Evolutionary conservation across 2,113 vertebrate species (phyloP).

Genomic region (Pelobates fuscus): DNA sequence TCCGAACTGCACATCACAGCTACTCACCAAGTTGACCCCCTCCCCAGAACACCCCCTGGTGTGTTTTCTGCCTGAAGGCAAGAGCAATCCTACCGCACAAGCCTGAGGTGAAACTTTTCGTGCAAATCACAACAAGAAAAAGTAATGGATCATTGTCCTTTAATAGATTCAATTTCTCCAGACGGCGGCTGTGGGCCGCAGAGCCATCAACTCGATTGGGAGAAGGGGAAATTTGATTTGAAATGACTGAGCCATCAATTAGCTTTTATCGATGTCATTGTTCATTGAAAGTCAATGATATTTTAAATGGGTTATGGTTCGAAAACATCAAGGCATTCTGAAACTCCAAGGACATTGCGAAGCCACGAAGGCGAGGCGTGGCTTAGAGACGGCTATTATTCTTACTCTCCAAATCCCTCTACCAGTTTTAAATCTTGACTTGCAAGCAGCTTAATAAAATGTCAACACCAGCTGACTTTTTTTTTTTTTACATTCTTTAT

Average conservation of each 20-base stretch:
- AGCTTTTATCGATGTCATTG: slow-evolving; percentile 65
- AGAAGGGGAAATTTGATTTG: slow-evolving; percentile 63
- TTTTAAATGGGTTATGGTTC: slow-evolving; percentile 50
- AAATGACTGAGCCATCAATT: slow-evolving; percentile 62
- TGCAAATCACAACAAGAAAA: slow-evolving; percentile 14
- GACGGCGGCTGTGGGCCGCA: slow-evolving; percentile 54
- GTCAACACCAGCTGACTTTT: no score
- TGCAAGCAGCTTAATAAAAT: no score
- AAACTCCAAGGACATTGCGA: slow-evolving; percentile 45
- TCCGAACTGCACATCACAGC: neutral
- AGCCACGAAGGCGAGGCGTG: neutral
- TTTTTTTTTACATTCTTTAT: no score
- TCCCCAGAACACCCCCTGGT: neutral
- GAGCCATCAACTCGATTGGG: slow-evolving; percentile 61
- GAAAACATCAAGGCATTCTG: slow-evolving; percentile 49
- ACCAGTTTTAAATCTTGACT: neutral
- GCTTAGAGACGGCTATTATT: no score
- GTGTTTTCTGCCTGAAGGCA: neutral
- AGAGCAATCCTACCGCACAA: accelerated
- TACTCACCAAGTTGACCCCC: no score
- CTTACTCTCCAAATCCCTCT: neutral
- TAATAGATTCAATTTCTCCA: slow-evolving; percentile 62
- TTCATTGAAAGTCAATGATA: slow-evolving; percentile 58
- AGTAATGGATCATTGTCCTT: slow-evolving; percentile 57
- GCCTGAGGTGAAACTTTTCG: neutral